Evolutionary conservation across 1,140 invertebrate species (phyloP).

Genomic region (Brachionus asplanchnoidis): DNA sequence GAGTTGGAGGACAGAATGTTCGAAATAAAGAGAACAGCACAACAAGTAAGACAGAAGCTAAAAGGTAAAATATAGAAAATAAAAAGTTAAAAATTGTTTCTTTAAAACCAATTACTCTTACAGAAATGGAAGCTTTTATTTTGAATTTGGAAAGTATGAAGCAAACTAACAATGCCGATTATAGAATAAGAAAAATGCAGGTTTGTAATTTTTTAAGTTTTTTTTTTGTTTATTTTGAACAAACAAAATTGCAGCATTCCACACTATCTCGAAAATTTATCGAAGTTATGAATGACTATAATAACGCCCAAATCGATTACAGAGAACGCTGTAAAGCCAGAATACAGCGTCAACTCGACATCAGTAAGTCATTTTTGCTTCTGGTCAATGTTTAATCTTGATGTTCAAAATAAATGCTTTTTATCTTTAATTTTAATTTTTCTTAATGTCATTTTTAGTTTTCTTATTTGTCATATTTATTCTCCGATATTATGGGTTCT

Average conservation of each 20-base stretch:
- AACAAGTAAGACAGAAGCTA: slow-evolving; percentile 97
- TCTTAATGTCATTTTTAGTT: slow-evolving; percentile 48
- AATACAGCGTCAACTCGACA: slow-evolving; percentile 53
- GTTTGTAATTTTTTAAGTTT: background rate
- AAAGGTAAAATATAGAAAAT: slow-evolving; percentile 68
- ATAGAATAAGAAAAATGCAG: slow-evolving; percentile 11
- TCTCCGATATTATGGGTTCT: slow-evolving; percentile 53
- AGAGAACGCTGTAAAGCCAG: slow-evolving; percentile 51
- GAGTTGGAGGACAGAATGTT: slow-evolving; percentile 98
- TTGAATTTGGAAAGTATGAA: background rate
- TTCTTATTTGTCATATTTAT: slow-evolving; percentile 54
- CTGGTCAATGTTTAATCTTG: background rate
- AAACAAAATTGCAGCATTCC: slow-evolving; percentile 49
- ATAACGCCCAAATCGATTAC: slow-evolving; percentile 52
- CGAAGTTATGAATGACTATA: slow-evolving; percentile 53
- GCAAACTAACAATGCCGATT: background rate
- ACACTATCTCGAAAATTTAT: slow-evolving; percentile 56
- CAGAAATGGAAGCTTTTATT: background rate
- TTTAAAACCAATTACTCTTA: background rate
- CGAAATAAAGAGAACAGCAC: slow-evolving; percentile 98
- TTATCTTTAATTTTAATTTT: background rate
- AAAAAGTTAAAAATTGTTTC: background rate
- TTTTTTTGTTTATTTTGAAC: background rate
- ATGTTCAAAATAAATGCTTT: slow-evolving; percentile 13
- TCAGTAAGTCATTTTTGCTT: slow-evolving; percentile 47